Conservation (phyloP, 2,113 vertebrate genomes). For the Mola mola region DNA sequence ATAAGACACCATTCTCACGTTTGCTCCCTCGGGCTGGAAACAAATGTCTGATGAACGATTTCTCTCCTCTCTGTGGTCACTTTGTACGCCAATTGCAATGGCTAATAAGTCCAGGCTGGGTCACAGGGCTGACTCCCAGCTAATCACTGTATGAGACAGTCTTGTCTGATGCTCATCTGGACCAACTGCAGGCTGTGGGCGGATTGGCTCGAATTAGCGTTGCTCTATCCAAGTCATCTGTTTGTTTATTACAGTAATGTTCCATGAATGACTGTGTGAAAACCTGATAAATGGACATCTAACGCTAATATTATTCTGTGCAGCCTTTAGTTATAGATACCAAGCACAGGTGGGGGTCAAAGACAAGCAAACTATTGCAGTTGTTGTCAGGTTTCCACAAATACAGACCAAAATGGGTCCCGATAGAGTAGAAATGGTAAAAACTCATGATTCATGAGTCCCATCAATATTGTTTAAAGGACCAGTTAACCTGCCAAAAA, state of each 20-base stretch:
- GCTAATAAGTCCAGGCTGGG: conserved; percentile 56
- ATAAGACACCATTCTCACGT: conserved; percentile 26
- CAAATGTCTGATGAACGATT: conserved; percentile 52
- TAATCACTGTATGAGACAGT: conserved; percentile 66
- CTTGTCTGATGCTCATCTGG: conserved; percentile 61
- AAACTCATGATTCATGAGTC: too few relatives aligned
- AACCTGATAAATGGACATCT: conserved; percentile 8
- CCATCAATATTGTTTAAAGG: too few relatives aligned
- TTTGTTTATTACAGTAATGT: conserved; percentile 17
- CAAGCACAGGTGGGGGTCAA: conserved; percentile 7
- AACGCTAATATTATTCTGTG: conserved; percentile 10
- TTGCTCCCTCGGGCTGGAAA: conserved; percentile 50
- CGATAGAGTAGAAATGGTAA: too few relatives aligned
- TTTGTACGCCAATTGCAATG: conserved; percentile 44
- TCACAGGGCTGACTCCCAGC: conserved; percentile 43
- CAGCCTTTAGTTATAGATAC: conserved; percentile 2
- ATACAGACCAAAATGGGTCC: not conserved
- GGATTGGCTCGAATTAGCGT: conserved; percentile 30
- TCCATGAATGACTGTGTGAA: conserved; percentile 11
- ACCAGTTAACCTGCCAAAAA: too few relatives aligned
- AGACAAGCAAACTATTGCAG: conserved; percentile 10
- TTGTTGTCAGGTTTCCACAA: conserved; percentile 1
- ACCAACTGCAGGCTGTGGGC: conserved; percentile 43
- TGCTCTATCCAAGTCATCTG: conserved; percentile 32
- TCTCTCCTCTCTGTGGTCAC: conserved; percentile 39